These are phyloP conservation scores for Aleiodes alternator DNA, from an alignment of 2,888 invertebrate genomes.

Conservation along the genomic window DNA sequence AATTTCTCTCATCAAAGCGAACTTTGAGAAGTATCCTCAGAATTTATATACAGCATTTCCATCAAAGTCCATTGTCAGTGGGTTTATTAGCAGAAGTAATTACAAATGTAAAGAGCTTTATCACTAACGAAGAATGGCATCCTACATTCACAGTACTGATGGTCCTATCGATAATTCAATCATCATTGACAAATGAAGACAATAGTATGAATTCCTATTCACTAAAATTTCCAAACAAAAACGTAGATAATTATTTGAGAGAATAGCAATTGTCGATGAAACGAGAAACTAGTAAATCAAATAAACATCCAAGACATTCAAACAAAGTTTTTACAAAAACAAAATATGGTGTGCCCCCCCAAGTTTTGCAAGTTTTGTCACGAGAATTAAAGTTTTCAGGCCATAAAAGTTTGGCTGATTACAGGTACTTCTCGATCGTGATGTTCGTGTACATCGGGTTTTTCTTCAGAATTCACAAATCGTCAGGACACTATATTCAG, in stretches of 20 bases:
- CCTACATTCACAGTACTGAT: no score
- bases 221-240: not conserved
- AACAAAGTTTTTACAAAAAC: slow-evolving; percentile 32
- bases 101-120: no score
- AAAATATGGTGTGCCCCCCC: slow-evolving; percentile 24
- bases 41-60: no score
- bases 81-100: no score
- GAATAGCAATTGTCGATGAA: not conserved
- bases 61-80: no score
- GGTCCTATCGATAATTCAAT: no score
- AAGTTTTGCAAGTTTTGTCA: slow-evolving; percentile 40
- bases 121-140: no score
- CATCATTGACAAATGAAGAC: not conserved
- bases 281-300: slow-evolving; percentile 20
- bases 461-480: slow-evolving; percentile 34
- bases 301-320: slow-evolving; percentile 13
- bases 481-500: not conserved
- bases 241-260: not conserved
- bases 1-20: no score
- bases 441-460: slow-evolving; percentile 52
- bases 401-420: slow-evolving; percentile 70
- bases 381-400: slow-evolving; percentile 70
- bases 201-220: not conserved
- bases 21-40: no score
- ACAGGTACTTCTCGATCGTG: slow-evolving; percentile 64